phyloP scores from a whole-genome alignment of 2,888 invertebrate species.

The Linyphia triangularis region DNA sequence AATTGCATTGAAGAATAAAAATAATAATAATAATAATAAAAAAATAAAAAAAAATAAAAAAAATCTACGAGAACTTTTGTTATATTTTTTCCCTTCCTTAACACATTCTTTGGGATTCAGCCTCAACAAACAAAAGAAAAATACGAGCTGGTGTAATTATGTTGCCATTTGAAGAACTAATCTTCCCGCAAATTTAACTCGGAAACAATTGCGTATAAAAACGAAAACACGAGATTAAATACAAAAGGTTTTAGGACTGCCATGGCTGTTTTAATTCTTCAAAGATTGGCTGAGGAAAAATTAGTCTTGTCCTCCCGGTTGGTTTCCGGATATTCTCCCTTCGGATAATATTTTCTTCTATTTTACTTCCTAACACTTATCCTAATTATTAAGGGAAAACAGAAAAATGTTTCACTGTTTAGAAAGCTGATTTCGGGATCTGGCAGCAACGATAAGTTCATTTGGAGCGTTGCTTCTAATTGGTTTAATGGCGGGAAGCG shows the following conservation, averaged over 20 bases:
- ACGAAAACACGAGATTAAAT: slow-evolving; percentile 65
- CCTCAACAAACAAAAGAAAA: slow-evolving; percentile 37
- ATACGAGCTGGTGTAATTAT: slow-evolving; percentile 58
- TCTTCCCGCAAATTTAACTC: slow-evolving; percentile 74
- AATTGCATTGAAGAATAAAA: slow-evolving; percentile 16
- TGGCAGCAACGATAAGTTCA: slow-evolving; percentile 72
- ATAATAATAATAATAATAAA: slow-evolving; percentile 5
- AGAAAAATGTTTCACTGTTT: slow-evolving; percentile 69
- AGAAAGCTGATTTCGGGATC: slow-evolving; percentile 63
- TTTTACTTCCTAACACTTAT: slow-evolving; percentile 58
- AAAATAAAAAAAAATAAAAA: slow-evolving; percentile 11
- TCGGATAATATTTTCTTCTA: slow-evolving; percentile 25
- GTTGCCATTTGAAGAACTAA: slow-evolving; percentile 73
- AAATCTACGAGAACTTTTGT: neutral
- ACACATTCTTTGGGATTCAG: neutral
- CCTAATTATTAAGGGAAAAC: slow-evolving; percentile 68
- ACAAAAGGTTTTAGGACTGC: slow-evolving; percentile 60
- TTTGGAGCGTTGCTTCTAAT: slow-evolving; percentile 67
- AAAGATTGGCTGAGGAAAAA: slow-evolving; percentile 53
- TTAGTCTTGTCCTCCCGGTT: slow-evolving; percentile 60
- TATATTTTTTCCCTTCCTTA: neutral
- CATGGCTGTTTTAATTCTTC: slow-evolving; percentile 70
- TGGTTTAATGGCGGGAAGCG: slow-evolving; percentile 71
- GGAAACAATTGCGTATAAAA: slow-evolving; percentile 69
- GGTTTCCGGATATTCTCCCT: slow-evolving; percentile 53